These are phyloP conservation scores for Australoheros facetus DNA, from an alignment of 2,797 vertebrate species.

Conservation along the genomic window DNA sequence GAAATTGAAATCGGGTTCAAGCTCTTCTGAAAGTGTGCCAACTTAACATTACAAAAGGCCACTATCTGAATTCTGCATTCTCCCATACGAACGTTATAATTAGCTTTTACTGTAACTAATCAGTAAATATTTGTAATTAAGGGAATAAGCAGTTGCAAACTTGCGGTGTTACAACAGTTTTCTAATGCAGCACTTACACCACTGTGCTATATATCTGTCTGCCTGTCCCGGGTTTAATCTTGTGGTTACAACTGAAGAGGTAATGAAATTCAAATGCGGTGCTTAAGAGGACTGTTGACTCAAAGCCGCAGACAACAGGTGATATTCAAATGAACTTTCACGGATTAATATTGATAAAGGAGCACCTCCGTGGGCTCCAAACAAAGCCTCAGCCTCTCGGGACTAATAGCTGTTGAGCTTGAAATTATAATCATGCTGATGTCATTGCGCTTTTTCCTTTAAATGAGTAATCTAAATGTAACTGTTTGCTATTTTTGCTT, in stretches of 20 bases:
- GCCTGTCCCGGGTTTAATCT: conserved; percentile 44
- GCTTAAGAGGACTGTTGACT: conserved; percentile 60
- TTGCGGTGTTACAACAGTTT: not conserved
- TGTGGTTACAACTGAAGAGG: conserved; percentile 23
- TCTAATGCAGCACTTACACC: not conserved
- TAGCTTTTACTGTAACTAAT: not conserved
- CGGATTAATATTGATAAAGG: conserved; percentile 56
- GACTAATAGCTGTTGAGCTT: not conserved
- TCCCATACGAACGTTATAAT: not conserved
- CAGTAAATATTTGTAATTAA: not conserved
- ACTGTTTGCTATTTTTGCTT: not conserved
- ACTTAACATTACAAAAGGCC: not conserved
- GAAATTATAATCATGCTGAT: not conserved
- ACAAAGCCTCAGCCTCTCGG: conserved; percentile 18
- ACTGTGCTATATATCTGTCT: not conserved
- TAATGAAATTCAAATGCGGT: conserved; percentile 59
- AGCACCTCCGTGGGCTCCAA: conserved; percentile 7
- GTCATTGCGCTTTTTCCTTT: not conserved
- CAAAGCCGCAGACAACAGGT: conserved; percentile 62
- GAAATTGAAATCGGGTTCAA: not conserved
- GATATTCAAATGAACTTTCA: conserved; percentile 68
- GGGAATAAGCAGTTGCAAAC: not conserved
- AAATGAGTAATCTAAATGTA: not conserved
- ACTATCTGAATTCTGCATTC: not conserved
- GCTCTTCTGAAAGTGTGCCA: not conserved